A percentile compares a stretch with the other conserved stretches of the same genome.
These are phyloP conservation scores for Cosmorhoe ocellata DNA, from an alignment of 2,888 invertebrate species.

Conservation along the genomic window DNA sequence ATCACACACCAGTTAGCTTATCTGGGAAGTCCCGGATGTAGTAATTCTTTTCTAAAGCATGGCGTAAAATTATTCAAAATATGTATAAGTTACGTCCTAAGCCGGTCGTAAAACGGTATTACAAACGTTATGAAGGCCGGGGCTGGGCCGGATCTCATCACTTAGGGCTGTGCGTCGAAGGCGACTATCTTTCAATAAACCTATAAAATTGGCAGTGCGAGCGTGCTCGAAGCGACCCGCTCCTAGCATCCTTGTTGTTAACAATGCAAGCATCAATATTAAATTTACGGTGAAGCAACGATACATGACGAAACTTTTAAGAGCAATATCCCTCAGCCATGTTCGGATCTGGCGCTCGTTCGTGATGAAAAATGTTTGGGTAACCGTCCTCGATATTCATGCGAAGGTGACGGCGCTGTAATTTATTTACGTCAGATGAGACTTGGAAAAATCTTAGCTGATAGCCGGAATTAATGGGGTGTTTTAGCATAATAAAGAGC, in stretches of 20 bases:
- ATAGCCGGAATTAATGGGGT: constrained; percentile 43
- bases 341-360: constrained; percentile 49
- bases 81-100: constrained; percentile 77
- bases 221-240: constrained; percentile 42
- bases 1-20: constrained; percentile 42
- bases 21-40: constrained; percentile 52
- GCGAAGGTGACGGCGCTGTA: constrained; percentile 30
- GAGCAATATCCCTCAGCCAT: constrained; percentile 62
- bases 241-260: constrained; percentile 47
- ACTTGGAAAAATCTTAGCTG: constrained; percentile 43
- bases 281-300: constrained; percentile 66
- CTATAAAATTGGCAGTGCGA: constrained; percentile 64
- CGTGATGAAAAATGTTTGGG: constrained; percentile 64
- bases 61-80: constrained; percentile 76
- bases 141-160: constrained; percentile 75
- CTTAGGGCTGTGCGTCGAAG: constrained; percentile 68
- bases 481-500: constrained; percentile 13
- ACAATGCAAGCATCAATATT: constrained; percentile 69
- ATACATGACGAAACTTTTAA: constrained; percentile 67
- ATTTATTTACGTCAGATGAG: constrained; percentile 55
- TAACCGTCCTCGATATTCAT: constrained; percentile 62
- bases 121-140: constrained; percentile 75
- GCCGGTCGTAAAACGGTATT: constrained; percentile 77
- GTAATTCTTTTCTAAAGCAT: constrained; percentile 70
- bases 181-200: constrained; percentile 72